A percentile compares a stretch with the other conserved stretches of the same genome.
phyloP scores from a whole-genome alignment of 2,888 invertebrate species.

The Metellina segmentata region DNA sequence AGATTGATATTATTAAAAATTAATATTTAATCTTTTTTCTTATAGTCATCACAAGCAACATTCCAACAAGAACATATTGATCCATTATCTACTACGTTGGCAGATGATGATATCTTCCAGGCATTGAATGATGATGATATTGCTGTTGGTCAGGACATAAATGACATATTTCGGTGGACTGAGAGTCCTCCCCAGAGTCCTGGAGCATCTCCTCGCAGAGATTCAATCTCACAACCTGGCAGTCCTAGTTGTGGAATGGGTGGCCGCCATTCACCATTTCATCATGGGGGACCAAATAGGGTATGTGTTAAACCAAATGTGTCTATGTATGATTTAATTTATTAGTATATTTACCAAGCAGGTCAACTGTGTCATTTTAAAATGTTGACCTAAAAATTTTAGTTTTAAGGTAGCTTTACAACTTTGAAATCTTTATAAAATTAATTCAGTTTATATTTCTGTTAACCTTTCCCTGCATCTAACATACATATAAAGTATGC shows the following conservation, averaged over 20 bases:
- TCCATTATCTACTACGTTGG: slow-evolving; percentile 72
- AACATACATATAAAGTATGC: no score
- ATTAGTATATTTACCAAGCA: no score
- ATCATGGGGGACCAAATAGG: slow-evolving; percentile 83
- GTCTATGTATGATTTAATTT: no score
- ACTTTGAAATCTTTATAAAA: no score
- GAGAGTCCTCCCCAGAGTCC: slow-evolving; percentile 84
- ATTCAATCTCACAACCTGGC: slow-evolving; percentile 80
- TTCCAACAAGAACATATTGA: slow-evolving; percentile 81
- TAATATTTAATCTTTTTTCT: slow-evolving; percentile 18
- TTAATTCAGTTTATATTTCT: no score
- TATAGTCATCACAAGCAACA: slow-evolving; percentile 87
- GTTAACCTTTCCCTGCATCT: no score
- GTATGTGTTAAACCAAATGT: slow-evolving; percentile 79
- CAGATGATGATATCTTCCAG: slow-evolving; percentile 76
- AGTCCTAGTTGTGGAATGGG: slow-evolving; percentile 84
- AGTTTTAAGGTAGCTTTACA: no score
- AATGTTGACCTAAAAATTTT: no score
- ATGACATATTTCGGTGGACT: slow-evolving; percentile 89
- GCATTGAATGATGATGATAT: slow-evolving; percentile 77
- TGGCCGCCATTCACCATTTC: slow-evolving; percentile 83
- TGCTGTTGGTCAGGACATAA: slow-evolving; percentile 83
- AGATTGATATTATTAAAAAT: not conserved
- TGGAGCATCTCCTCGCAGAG: slow-evolving; percentile 81
- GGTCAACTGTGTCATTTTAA: no score